phyloP scores from a whole-genome alignment of 1,140 invertebrate genomes.

The Dreissena rostriformis region DNA sequence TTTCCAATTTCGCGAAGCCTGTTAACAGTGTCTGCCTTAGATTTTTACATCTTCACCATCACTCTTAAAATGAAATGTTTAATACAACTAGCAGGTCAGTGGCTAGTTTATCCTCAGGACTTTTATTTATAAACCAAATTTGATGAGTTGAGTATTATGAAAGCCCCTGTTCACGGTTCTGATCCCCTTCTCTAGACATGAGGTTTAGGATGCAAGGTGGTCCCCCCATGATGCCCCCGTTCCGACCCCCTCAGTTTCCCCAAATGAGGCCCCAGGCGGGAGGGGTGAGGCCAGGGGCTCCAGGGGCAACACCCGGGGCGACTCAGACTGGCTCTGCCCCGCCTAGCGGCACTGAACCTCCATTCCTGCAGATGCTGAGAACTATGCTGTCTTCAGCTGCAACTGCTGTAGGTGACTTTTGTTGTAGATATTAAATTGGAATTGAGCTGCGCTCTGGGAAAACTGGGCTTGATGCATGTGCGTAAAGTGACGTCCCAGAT shows the following conservation, averaged over 20 bases:
- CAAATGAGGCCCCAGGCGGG: not conserved
- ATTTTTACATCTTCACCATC: no score
- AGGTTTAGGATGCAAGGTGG: not conserved
- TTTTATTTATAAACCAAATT: no score
- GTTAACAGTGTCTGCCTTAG: no score
- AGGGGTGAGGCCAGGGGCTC: not conserved
- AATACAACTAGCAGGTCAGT: no score
- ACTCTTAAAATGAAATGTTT: no score
- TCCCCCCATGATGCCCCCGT: not conserved
- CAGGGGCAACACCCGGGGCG: not conserved
- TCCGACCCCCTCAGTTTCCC: not conserved
- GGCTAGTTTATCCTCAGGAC: no score
- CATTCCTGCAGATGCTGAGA: slow-evolving; percentile 62
- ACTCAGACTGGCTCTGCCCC: not conserved
- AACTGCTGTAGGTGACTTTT: slow-evolving; percentile 31
- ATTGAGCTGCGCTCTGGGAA: no score
- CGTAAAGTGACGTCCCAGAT: no score
- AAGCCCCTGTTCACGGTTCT: not conserved
- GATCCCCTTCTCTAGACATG: slow-evolving; percentile 1
- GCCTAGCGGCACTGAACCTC: slow-evolving; percentile 30
- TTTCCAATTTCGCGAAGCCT: no score
- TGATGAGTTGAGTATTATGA: no score
- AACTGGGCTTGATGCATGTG: no score
- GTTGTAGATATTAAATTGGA: no score
- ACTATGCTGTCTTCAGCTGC: slow-evolving; percentile 58